phyloP scores from a whole-genome alignment of 2,888 invertebrate genomes.

The Mythimna lalbum region DNA sequence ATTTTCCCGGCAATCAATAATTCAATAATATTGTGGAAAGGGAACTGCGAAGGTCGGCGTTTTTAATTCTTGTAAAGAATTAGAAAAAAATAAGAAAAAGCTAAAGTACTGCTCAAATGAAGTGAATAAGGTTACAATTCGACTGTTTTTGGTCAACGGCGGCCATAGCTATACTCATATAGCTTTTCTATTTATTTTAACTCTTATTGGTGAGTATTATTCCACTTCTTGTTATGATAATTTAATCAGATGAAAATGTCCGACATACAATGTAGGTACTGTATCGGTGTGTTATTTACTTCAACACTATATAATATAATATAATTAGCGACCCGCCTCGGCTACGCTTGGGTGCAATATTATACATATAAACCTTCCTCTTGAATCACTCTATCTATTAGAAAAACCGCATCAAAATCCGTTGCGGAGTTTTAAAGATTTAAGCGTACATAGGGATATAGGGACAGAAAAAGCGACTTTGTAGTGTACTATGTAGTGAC shows the following conservation, averaged over 20 bases:
- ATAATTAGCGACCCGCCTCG: too few species aligned
- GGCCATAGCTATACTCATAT: not conserved
- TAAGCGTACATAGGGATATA: too few species aligned
- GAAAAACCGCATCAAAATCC: too few species aligned
- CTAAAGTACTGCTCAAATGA: not conserved
- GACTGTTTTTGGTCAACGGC: not conserved
- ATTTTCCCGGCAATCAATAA: constrained; percentile 42
- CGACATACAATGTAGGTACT: too few species aligned
- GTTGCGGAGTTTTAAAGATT: too few species aligned
- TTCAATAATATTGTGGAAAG: not conserved
- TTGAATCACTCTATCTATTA: too few species aligned
- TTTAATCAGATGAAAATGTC: not conserved
- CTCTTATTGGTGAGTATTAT: constrained; percentile 9
- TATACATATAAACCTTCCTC: too few species aligned
- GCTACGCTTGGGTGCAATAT: too few species aligned
- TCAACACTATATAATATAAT: too few species aligned
- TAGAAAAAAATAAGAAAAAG: not conserved
- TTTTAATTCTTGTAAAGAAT: not conserved
- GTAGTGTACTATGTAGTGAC: too few species aligned
- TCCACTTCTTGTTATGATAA: not conserved
- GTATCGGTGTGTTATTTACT: too few species aligned
- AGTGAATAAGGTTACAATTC: not conserved
- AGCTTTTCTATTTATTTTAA: not conserved
- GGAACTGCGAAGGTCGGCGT: not conserved
- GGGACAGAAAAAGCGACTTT: too few species aligned